Percentiles rank a stretch among this genome's conserved stretches.
These are phyloP conservation scores for Papilio polyxenes DNA, from an alignment of 1,140 invertebrate species.

Conservation along the genomic window DNA sequence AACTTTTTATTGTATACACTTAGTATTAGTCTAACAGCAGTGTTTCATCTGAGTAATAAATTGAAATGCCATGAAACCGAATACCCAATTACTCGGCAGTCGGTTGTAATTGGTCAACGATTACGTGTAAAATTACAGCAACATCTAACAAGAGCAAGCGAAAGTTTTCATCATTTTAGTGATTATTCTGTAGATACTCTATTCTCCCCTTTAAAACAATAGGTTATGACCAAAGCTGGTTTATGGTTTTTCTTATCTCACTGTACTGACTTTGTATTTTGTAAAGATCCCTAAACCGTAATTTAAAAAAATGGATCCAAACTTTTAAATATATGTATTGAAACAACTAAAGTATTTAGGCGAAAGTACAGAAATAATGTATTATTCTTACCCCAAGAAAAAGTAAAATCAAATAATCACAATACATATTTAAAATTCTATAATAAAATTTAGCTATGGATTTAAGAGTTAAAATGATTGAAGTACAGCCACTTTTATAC, in stretches of 20 bases:
- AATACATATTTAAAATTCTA: slow-evolving; percentile 9
- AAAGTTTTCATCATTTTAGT: neutral
- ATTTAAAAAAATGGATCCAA: too few relatives aligned
- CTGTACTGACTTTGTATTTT: too few relatives aligned
- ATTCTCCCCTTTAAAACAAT: too few relatives aligned
- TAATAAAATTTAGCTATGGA: neutral
- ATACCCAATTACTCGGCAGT: slow-evolving; percentile 13
- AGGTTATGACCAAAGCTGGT: too few relatives aligned
- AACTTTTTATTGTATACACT: neutral
- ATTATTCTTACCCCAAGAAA: slow-evolving; percentile 11
- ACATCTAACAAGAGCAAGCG: neutral
- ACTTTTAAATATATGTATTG: neutral
- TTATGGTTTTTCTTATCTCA: too few relatives aligned
- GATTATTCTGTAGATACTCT: too few relatives aligned
- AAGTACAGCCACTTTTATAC: neutral
- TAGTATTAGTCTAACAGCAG: neutral
- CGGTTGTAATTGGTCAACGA: neutral
- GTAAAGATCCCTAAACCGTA: too few relatives aligned
- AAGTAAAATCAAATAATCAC: slow-evolving; percentile 24
- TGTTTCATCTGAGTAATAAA: neutral
- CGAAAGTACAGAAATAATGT: neutral
- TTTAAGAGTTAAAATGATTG: slow-evolving; percentile 6
- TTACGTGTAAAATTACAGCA: neutral
- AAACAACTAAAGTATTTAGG: too few relatives aligned
- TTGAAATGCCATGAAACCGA: slow-evolving; percentile 4